Conservation (phyloP, 2,888 invertebrate species). For the Tortricodes alternella region DNA sequence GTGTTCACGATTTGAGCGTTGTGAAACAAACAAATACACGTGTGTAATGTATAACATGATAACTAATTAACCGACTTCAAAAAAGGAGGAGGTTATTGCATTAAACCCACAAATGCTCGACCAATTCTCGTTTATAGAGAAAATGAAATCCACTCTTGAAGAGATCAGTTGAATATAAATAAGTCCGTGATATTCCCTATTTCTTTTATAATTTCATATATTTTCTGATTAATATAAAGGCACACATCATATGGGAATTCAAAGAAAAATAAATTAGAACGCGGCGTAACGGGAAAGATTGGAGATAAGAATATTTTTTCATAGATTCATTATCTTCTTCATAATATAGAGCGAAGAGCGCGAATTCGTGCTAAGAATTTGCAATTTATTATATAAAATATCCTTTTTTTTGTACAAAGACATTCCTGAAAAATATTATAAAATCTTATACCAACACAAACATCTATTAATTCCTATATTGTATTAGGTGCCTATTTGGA, state of each 20-base stretch:
- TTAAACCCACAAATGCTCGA: not conserved
- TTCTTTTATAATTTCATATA: not conserved
- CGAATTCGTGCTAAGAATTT: no score
- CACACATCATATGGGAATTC: slow-evolving; percentile 4
- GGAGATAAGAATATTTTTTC: not conserved
- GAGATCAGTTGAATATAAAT: not conserved
- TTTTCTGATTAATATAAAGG: not conserved
- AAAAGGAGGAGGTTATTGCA: no score
- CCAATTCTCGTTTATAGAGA: not conserved
- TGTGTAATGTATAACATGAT: no score
- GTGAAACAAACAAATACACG: slow-evolving; percentile 49
- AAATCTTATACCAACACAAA: no score
- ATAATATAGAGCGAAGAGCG: not conserved
- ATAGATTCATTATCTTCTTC: not conserved
- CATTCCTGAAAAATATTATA: no score
- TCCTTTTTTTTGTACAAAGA: no score
- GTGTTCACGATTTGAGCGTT: not conserved
- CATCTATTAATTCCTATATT: no score
- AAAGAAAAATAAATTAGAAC: slow-evolving; percentile 17
- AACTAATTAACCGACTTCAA: no score
- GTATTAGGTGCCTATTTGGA: no score
- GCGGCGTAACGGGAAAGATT: slow-evolving; percentile 7
- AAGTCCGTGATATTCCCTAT: not conserved
- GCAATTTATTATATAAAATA: no score
- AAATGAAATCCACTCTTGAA: not conserved